A percentile compares a stretch with the other conserved stretches of the same genome.
Evolutionary conservation across 2,113 vertebrate species (phyloP).

Genomic region (Ancistrus triradiatus): DNA sequence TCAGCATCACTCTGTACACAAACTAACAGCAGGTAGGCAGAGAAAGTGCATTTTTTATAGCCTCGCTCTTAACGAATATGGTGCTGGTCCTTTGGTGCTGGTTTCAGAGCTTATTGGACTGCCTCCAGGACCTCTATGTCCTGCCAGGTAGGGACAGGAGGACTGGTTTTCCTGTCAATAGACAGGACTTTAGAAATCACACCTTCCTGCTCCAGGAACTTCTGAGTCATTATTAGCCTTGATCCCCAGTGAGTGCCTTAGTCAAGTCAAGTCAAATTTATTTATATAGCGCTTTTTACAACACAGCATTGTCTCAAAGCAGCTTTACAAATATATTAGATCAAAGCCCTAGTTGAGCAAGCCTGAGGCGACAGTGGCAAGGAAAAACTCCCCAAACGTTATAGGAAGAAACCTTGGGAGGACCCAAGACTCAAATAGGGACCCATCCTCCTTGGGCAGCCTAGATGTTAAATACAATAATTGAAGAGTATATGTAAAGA

Average conservation of each 20-base stretch:
- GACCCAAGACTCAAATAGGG: too few species aligned
- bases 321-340: too few species aligned
- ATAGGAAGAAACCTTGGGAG: too few species aligned
- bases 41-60: constrained; percentile 32
- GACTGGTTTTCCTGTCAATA: constrained; percentile 30
- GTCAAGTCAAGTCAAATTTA: too few species aligned
- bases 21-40: constrained; percentile 31
- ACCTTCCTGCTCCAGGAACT: constrained; percentile 30
- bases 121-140: constrained; percentile 35
- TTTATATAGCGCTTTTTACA: too few species aligned
- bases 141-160: constrained; percentile 30
- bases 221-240: constrained; percentile 32
- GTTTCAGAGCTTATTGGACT: constrained; percentile 31
- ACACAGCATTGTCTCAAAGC: too few species aligned
- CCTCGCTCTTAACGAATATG: constrained; percentile 16
- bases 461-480: too few species aligned
- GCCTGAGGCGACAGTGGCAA: too few species aligned
- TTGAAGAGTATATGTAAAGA: too few species aligned
- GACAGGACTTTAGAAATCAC: constrained; percentile 35
- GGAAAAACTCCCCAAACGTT: too few species aligned
- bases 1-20: constrained; percentile 27
- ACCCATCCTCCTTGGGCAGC: too few species aligned
- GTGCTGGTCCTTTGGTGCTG: constrained; percentile 31
- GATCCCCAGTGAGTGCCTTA: constrained; percentile 34
- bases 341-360: too few species aligned